Base-by-base conservation (phyloP, 2,113 vertebrate genomes). In the Terrapene triunguis region DNA sequence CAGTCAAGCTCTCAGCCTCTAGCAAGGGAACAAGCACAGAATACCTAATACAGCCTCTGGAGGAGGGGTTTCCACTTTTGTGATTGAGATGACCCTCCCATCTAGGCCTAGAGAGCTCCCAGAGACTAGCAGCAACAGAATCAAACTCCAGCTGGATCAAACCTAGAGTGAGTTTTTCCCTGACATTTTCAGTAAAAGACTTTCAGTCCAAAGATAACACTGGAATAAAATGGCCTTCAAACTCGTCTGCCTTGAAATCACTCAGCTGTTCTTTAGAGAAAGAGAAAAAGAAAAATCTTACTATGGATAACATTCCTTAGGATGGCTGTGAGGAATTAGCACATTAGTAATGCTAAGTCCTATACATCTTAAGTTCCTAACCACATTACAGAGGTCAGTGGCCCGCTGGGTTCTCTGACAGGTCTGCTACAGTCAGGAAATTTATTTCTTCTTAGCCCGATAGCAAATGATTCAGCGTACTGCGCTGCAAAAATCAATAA, bases 391-490 rank as follows among this genome's bases (percentile, higher is more conserved):
- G 25, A 42, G 57, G 38, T 42, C 48, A 78, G 9, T 29, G 11
- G 19, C 8, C 22, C 32, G 24, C 53, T n/a, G 35, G 16, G 29
- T 4, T 81, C 62, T 92, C 32, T 35, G 57, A 42, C 9, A 57
- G 35, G 35, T 81, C 8, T 42, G 24, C 35, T 74, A 7, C 79
- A 69, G 54, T 76, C 85, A 78, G 82, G 29, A 86, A 69, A 48
- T 5, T 42, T 62, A 2, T 35, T 80, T 81, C 38, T 50, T 65
- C 3, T 79, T 79, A 59, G 54, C 83, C 27, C 38, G 2, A 0
- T 21, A 54, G 25, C 42, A 91, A 89, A 82, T 82, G 69, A 53
- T 53, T 94, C 62, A 32, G 25, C 29, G 54, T 65, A 89, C 35
- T 62, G 38, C 50, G 35, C 57, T 62, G n/a, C 72, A 48, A 89